Percentiles rank a stretch among this genome's conserved stretches.
phyloP scores from a whole-genome alignment of 2,797 vertebrate species.

The Parotocinclus haroldoi region DNA sequence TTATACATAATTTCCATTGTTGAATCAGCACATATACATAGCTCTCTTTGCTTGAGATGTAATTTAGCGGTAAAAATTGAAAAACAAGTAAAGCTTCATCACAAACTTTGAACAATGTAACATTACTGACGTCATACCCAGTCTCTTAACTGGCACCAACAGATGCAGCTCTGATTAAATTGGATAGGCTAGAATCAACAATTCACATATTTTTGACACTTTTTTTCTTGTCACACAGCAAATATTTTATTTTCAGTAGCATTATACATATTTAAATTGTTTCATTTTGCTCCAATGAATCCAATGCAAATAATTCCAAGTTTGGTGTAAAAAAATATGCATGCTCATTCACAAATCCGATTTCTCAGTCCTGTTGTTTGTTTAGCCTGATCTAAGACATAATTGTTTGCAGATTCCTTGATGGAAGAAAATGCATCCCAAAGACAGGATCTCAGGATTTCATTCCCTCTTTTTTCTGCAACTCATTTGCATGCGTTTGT shows the following conservation, averaged over 20 bases:
- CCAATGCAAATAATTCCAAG: no score
- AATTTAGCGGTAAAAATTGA: no score
- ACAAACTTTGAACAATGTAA: no score
- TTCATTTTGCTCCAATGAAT: constrained; percentile 1
- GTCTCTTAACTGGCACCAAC: neutral
- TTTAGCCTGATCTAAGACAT: constrained; percentile 12
- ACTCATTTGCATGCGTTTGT: constrained; percentile 64
- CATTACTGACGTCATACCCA: no score
- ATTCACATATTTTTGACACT: no score
- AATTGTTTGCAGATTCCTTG: constrained; percentile 44
- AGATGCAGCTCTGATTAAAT: neutral
- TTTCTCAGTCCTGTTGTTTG: constrained; percentile 25
- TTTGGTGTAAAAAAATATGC: neutral
- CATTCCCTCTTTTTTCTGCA: constrained; percentile 60
- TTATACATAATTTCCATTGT: constrained; percentile 1
- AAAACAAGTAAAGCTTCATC: no score
- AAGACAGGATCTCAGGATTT: constrained; percentile 42
- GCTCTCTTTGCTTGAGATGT: no score
- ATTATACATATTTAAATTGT: constrained; percentile 1
- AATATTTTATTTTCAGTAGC: neutral
- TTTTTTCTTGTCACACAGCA: neutral
- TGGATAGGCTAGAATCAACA: neutral
- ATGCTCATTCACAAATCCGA: constrained; percentile 8
- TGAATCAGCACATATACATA: neutral
- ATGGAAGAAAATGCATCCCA: constrained; percentile 22